Base-by-base conservation (phyloP, 2,888 invertebrate genomes). In the Lasioglossum lativentre region DNA sequence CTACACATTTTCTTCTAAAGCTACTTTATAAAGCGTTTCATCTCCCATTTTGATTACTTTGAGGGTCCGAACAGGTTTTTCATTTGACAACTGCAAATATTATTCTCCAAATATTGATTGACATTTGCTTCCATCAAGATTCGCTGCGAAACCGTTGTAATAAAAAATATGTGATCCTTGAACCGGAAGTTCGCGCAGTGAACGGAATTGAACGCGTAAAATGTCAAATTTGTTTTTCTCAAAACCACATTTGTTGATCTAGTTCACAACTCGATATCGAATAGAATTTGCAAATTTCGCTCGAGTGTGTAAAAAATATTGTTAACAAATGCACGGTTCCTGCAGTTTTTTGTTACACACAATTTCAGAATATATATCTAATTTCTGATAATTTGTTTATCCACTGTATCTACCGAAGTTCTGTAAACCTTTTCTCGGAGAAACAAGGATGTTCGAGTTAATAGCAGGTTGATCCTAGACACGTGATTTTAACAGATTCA, bases 151-250 rank as follows among this genome's bases (percentile, higher is more conserved):
- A 56, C 8, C 1, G n/a, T 56, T 56, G 56, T 12, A 56, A 12
- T 56, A 12, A 56, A 56, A 56, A n/a, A 27, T n/a, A 19, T 56
- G n/a, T 27, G 56, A 4, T n/a, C 56, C 56, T 56, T 56, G 56
- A n/a, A 56, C n/a, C 56, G n/a, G n/a, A 56, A 56, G 56, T 56
- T 56, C n/a, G 56, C 10, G n/a, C 56, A 56, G 56, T 56, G 56
- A 10, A n/a, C 1, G 12, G 12, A 12, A 56, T 56, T 56, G 56
- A 56, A n/a, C 56, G 56, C 12, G n/a, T 56, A 56, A 56, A 56
- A n/a, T 56, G n/a, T 56, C n/a, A 12, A 56, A n/a, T 4, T 10
- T 56, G n/a, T 56, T 56, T 56, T 4, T n/a, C 16, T 56, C n/a
- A n/a, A 27, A 56, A n/a, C 12, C 56, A n/a, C n/a, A 56, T 56